A percentile compares a stretch with the other conserved stretches of the same genome.
These are phyloP conservation scores for Cephalotes varians DNA, from an alignment of 2,888 invertebrate genomes.

Conservation along the genomic window DNA sequence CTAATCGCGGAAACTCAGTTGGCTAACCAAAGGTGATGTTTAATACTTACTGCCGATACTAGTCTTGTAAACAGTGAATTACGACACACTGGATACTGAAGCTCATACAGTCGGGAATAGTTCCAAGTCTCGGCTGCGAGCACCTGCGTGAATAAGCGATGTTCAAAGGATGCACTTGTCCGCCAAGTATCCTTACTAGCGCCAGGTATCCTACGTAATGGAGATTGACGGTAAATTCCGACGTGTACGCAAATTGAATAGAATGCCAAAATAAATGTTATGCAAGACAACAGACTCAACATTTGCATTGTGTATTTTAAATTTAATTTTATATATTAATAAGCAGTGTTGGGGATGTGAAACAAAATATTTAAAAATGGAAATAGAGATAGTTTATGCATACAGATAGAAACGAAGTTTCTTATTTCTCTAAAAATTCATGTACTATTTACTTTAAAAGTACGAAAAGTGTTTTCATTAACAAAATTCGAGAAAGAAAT, in stretches of 20 bases:
- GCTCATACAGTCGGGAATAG: constrained; percentile 47
- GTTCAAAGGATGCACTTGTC: constrained; percentile 59
- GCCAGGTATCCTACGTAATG: constrained; percentile 32
- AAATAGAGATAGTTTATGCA: neutral
- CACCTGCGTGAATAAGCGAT: constrained; percentile 31
- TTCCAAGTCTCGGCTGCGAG: constrained; percentile 6
- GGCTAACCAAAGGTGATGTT: constrained; percentile 62
- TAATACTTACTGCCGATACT: constrained; percentile 69
- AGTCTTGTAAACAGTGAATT: constrained; percentile 70
- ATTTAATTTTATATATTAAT: constrained; percentile 6
- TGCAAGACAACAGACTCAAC: neutral
- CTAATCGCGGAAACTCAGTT: constrained; percentile 67
- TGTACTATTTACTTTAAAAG: neutral
- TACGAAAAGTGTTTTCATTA: neutral
- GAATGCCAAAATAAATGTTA: neutral
- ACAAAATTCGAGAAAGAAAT: constrained; percentile 45
- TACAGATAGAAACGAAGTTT: neutral
- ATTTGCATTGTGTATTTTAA: neutral
- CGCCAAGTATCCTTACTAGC: constrained; percentile 29
- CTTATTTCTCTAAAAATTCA: neutral
- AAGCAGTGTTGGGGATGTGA: neutral
- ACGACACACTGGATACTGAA: constrained; percentile 65
- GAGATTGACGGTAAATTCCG: constrained; percentile 14
- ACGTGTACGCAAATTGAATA: neutral
- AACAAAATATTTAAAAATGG: neutral